Percentiles rank a stretch among this genome's conserved stretches.
Conservation (phyloP, 2,797 vertebrate species). For the Ciconia nigra region DNA sequence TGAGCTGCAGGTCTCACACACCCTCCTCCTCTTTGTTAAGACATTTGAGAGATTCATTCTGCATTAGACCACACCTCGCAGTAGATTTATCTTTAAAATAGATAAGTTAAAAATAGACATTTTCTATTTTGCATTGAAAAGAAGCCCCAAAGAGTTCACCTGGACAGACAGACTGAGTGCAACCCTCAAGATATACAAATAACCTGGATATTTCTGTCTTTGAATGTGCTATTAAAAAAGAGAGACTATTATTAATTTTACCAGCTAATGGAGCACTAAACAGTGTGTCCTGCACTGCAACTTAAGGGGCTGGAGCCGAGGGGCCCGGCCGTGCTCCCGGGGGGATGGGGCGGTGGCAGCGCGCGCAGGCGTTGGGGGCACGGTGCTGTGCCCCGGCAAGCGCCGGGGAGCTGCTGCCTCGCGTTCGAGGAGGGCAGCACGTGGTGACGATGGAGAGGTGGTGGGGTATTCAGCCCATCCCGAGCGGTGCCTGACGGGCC, state of each 20-base stretch:
- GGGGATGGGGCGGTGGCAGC: rapidly evolving
- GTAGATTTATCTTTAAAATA: background rate
- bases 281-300: rapidly evolving
- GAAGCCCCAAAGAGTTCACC: background rate
- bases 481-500: background rate
- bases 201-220: background rate
- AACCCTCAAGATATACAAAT: background rate
- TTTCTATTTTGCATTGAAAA: background rate
- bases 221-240: background rate
- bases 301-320: background rate
- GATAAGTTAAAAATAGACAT: background rate
- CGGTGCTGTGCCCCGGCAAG: rapidly evolving
- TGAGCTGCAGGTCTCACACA: background rate
- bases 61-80: background rate
- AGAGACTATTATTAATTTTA: background rate
- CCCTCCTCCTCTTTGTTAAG: background rate
- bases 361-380: rapidly evolving
- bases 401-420: background rate
- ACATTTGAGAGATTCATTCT: background rate
- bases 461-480: background rate
- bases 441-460: rapidly evolving
- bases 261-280: background rate
- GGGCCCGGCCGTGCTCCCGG: rapidly evolving
- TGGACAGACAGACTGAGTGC: background rate
- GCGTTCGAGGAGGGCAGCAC: background rate